A percentile compares a stretch with the other conserved stretches of the same genome.
Evolutionary conservation across 35 echinoderm and acorn worm species (phyloP).

Genomic region (Acanthaster planci): DNA sequence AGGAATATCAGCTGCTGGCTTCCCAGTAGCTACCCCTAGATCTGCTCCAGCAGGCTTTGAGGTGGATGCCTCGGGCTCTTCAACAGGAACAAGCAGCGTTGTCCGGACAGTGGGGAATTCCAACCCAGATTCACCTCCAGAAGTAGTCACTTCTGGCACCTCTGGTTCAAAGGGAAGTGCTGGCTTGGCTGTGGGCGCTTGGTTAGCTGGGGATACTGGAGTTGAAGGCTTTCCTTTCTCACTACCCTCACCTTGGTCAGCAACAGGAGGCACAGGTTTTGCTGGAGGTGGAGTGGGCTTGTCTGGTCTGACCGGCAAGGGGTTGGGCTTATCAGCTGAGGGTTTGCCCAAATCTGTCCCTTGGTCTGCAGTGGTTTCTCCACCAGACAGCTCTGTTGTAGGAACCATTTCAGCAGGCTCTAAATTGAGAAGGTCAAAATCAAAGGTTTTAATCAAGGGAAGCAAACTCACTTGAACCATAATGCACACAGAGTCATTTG

Average conservation of each 20-base stretch:
- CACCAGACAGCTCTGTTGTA: too few relatives aligned
- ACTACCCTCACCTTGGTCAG: neutral
- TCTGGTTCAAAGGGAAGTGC: neutral
- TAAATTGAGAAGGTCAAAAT: too few relatives aligned
- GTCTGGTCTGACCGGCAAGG: neutral
- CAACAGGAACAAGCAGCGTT: neutral
- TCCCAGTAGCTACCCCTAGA: neutral
- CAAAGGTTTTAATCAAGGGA: too few relatives aligned
- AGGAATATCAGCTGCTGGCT: neutral
- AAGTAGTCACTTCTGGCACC: neutral
- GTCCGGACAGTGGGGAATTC: neutral
- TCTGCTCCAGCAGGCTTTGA: neutral
- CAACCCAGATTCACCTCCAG: neutral
- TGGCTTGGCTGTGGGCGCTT: neutral
- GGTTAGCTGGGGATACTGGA: neutral
- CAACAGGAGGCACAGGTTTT: neutral
- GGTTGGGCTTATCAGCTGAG: too few relatives aligned
- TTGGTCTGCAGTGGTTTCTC: too few relatives aligned
- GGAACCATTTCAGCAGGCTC: too few relatives aligned
- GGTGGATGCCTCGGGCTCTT: neutral
- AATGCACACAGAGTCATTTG: too few relatives aligned
- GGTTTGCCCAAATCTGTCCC: too few relatives aligned
- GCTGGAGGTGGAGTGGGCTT: neutral
- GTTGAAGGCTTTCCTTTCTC: neutral
- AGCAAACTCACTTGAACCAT: too few relatives aligned